Evolutionary conservation across 2,113 vertebrate species (phyloP).

Genomic region (Calypte anna): DNA sequence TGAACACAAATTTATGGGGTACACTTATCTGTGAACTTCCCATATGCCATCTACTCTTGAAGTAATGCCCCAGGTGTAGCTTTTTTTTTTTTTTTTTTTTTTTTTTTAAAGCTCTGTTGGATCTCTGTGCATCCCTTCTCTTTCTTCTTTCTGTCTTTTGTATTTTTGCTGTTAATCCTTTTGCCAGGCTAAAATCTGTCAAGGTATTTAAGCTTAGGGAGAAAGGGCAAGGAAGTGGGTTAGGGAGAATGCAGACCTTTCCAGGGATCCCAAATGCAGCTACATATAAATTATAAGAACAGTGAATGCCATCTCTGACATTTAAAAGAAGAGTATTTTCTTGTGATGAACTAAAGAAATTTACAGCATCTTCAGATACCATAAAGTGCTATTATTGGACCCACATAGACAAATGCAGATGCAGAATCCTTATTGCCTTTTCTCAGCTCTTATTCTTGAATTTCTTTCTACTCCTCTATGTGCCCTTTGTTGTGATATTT

Average conservation of each 20-base stretch:
- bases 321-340: not conserved
- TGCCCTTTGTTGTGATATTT: not conserved
- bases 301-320: not conserved
- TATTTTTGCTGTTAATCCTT: not conserved
- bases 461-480: not conserved
- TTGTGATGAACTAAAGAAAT: not conserved
- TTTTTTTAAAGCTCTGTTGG: not conserved
- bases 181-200: not conserved
- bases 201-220: not conserved
- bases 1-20: not conserved
- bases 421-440: not conserved
- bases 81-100: not conserved
- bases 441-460: not conserved
- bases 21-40: conserved; percentile 4
- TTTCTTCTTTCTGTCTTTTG: not conserved
- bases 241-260: not conserved
- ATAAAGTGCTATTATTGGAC: not conserved
- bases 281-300: not conserved
- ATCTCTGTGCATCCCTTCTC: not conserved
- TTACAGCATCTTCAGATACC: not conserved
- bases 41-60: not conserved
- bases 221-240: not conserved
- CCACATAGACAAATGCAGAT: not conserved
- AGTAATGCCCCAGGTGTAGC: not conserved
- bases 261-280: not conserved